Evolutionary conservation across 2,113 vertebrate species (phyloP).

Genomic region (Alexandromys fortis): DNA sequence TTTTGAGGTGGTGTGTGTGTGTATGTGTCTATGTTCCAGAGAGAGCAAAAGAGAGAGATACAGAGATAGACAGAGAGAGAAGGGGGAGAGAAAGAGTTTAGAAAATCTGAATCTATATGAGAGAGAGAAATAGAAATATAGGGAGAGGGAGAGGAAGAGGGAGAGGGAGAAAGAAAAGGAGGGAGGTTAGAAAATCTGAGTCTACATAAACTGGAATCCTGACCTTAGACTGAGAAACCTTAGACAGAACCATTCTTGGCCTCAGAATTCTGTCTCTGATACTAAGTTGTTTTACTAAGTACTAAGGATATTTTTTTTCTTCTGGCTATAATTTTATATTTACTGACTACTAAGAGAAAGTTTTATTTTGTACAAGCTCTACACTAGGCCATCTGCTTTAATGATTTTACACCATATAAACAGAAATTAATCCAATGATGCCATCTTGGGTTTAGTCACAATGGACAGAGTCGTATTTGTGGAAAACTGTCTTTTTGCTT

Average conservation of each 20-base stretch:
- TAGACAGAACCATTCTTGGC: neutral
- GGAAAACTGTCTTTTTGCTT: conserved; percentile 17
- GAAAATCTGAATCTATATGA: neutral
- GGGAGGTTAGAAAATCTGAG: neutral
- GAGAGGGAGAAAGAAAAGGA: neutral
- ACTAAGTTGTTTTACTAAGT: neutral
- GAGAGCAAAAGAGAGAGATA: neutral
- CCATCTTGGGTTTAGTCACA: conserved; percentile 10
- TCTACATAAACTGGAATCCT: neutral
- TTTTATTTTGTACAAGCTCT: conserved; percentile 8
- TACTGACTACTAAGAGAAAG: neutral
- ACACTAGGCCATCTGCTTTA: conserved; percentile 2
- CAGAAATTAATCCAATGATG: neutral
- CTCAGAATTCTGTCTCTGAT: neutral
- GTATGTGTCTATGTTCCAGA: neutral
- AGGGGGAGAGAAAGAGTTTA: neutral
- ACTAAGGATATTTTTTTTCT: neutral
- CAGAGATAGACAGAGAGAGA: neutral
- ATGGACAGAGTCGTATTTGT: neutral
- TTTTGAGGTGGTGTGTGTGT: neutral
- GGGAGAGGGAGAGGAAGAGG: neutral
- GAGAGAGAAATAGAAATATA: neutral
- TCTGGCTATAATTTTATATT: conserved; percentile 17
- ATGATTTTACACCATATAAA: conserved; percentile 17
- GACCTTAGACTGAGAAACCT: neutral